Evolutionary conservation across 2,888 invertebrate species (phyloP), one percentile per base, ranked within the genome.

Genomic region (Coelinius sp.): DNA sequence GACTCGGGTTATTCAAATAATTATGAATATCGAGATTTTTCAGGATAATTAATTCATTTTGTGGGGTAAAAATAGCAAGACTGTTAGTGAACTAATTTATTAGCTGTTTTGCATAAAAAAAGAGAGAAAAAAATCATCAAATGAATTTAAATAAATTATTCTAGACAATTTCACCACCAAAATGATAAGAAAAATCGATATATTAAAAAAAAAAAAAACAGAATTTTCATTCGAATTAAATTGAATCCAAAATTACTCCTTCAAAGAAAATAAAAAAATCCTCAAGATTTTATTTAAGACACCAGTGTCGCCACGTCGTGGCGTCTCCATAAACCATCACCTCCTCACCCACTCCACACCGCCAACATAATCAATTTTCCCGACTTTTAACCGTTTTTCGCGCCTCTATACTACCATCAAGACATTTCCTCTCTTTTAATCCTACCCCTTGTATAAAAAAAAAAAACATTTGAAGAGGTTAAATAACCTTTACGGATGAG

Each of bases 301-400:
- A 84, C 82, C 78, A 76, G 86, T 87, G 87, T 83, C 85, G 87
- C 87, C 87, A 85, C 84, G 84, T 84, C 80, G 81, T 86, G 87
- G 87, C 74, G 75, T 69, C 71, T 67, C 74, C 77, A 77, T 79
- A 82, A 86, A 87, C 83, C 79, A 82, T 66, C 81, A 81, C 82
- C 84, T 70, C 62, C 67, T 76, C 79, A 78, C 80, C 77, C 77
- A 77, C 76, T 73, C 74, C 77, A 78, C 77, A 77, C 80, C 75
- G 78, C 75, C 67, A 77, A 77, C 83, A 84, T 83, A 83, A 84
- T 83, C 67, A 68, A 73, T 62, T 63, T 68, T 41, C 68, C 62
- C 49, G 35, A 25, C 68, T 66, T 68, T 22, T 20, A 49, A 49
- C 46, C 10, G 46, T 14, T 14, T 20, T 8, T 49, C 46, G 46